Evolutionary conservation across 2,797 vertebrate genomes (phyloP), one percentile per base, ranked within the genome.

Genomic region (Oophaga sylvatica): DNA sequence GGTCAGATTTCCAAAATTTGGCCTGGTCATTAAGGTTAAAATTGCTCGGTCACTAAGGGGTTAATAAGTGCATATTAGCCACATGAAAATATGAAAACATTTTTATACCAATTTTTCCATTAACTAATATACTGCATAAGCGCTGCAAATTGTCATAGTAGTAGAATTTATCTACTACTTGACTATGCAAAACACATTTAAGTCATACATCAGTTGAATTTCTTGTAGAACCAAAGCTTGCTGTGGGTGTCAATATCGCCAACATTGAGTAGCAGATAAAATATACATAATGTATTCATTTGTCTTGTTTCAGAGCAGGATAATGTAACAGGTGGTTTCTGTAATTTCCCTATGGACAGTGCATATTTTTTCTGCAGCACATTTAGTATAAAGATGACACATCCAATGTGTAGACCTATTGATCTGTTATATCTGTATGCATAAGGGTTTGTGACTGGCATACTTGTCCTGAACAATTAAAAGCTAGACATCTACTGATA

Each of bases 321-420:
- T 89, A 89, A 89, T 89, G 71, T 79, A 89, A 86, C 84, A 89
- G 88, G 88, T 89, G 71, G 88, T 86, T 79, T 75, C 78, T 65
- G 84, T 89, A 89, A 89, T 89, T 89, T 89, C 88, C 88, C 88
- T 89, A 86, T 86, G 88, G 88, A 86, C 88, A 79, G 73, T 81
- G 88, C 84, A 89, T 89, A 79, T 86, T 89, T 89, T 89, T 89
- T 26, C 84, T 83, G 84, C 63, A 86, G 68, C 80, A 89, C 88
- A 89, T 89, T 89, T 86, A 86, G 88, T 89, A 89, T 89, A 86
- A 89, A 89, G 78, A 89, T 89, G 88, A 89, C 88, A 89, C 77
- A 86, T 83, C 84, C 84, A 86, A 86, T 83, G 84, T 86, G 84
- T 89, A 86, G 84, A 73, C 41, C 88, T 89, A 86, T 89, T 89